phyloP scores from a whole-genome alignment of 1,140 invertebrate species.

The Meloidogyne chitwoodi region DNA sequence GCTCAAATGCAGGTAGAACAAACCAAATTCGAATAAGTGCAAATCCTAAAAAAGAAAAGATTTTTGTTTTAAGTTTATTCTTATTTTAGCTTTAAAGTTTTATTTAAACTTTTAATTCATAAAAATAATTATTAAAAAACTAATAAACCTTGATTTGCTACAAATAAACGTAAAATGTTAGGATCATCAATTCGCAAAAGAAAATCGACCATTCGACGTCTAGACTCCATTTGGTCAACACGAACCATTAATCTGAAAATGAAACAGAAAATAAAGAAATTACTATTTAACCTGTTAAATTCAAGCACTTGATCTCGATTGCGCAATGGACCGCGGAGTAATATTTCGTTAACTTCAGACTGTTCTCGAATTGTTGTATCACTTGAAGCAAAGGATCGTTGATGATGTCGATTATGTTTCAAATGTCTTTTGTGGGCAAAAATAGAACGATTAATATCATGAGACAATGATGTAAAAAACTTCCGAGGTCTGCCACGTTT shows the following conservation, averaged over 20 bases:
- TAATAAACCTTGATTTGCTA: constrained; percentile 27
- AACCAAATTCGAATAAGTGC: constrained; percentile 33
- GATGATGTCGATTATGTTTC: background rate
- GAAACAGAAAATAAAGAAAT: background rate
- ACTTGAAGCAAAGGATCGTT: background rate
- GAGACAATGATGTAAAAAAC: background rate
- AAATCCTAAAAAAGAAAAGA: background rate
- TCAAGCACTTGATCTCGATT: constrained; percentile 32
- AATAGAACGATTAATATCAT: background rate
- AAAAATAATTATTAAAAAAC: no score
- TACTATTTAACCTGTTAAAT: constrained; percentile 29
- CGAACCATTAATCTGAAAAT: constrained; percentile 32
- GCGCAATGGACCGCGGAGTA: constrained; percentile 19
- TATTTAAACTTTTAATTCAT: no score
- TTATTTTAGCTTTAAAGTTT: no score
- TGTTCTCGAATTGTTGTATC: constrained; percentile 20
- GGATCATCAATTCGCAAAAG: constrained; percentile 20
- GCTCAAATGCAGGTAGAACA: constrained; percentile 17
- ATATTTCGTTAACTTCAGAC: constrained; percentile 31
- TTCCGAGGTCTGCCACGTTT: background rate
- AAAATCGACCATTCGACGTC: constrained; percentile 31
- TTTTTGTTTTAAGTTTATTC: background rate
- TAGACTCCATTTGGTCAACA: constrained; percentile 25
- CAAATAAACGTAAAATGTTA: constrained; percentile 27
- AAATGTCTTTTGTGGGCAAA: background rate